A percentile compares a stretch with the other conserved stretches of the same genome.
phyloP scores from a whole-genome alignment of 2,113 vertebrate species.

The Ciconia maguari region DNA sequence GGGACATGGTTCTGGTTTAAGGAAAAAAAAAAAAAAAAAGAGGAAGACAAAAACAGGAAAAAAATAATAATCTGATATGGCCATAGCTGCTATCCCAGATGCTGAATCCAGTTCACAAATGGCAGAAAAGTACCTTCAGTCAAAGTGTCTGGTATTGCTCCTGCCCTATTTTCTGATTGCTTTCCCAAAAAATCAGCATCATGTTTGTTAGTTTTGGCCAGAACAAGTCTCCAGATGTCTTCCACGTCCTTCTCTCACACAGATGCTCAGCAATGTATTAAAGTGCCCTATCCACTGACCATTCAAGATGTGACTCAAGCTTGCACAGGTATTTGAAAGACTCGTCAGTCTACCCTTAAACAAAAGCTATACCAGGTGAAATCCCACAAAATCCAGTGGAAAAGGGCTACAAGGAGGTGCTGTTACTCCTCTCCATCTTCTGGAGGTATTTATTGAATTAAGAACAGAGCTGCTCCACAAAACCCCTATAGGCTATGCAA shows the following conservation, averaged over 20 bases:
- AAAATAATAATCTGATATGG: not conserved
- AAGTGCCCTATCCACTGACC: not conserved
- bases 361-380: not conserved
- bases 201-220: constrained; percentile 40
- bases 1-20: not conserved
- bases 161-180: not conserved
- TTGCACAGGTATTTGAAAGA: not conserved
- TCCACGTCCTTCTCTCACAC: not conserved
- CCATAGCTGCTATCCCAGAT: not conserved
- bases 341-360: not conserved
- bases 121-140: not conserved
- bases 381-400: not conserved
- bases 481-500: not conserved
- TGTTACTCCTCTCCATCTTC: not conserved
- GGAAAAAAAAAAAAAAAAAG: not conserved
- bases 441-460: not conserved
- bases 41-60: not conserved
- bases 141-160: not conserved
- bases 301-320: not conserved
- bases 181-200: constrained; percentile 11
- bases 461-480: not conserved
- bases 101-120: not conserved
- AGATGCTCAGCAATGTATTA: not conserved
- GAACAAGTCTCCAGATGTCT: constrained; percentile 14
- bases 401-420: not conserved